A percentile compares a stretch with the other conserved stretches of the same genome.
phyloP scores from a whole-genome alignment of 1,140 invertebrate genomes.

The Drosophila bocki region DNA sequence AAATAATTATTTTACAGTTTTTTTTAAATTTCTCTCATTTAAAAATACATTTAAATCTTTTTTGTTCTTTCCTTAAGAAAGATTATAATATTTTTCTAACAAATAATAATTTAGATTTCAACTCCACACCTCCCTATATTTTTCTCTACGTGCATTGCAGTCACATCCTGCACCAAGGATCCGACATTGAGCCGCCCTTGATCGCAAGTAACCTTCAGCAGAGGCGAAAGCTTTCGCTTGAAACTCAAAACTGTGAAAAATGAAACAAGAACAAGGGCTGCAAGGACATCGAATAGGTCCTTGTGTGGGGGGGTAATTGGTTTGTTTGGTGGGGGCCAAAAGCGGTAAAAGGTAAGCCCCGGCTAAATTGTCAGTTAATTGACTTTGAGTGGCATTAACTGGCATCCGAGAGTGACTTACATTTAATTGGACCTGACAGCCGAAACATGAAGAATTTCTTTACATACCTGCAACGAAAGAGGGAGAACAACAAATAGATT shows the following conservation, averaged over 20 bases:
- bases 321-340: neutral
- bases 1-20: neutral
- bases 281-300: conserved; percentile 28
- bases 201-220: conserved; percentile 64
- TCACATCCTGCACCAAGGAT: conserved; percentile 58
- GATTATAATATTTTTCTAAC: neutral
- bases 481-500: conserved; percentile 1
- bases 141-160: conserved; percentile 8
- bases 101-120: neutral
- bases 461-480: conserved; percentile 53
- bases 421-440: conserved; percentile 35
- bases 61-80: neutral
- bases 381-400: conserved; percentile 56
- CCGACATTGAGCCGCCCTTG: conserved; percentile 76
- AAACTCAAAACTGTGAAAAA: conserved; percentile 18
- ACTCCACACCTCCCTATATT: neutral
- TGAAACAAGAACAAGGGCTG: neutral
- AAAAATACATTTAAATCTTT: neutral
- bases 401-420: conserved; percentile 41
- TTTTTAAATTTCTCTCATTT: too few species aligned
- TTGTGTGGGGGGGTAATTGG: conserved; percentile 31
- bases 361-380: conserved; percentile 62
- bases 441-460: conserved; percentile 15
- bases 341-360: conserved; percentile 28
- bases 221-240: conserved; percentile 20